Evolutionary conservation across 2,888 invertebrate species (phyloP).

Genomic region (Myopa testacea): DNA sequence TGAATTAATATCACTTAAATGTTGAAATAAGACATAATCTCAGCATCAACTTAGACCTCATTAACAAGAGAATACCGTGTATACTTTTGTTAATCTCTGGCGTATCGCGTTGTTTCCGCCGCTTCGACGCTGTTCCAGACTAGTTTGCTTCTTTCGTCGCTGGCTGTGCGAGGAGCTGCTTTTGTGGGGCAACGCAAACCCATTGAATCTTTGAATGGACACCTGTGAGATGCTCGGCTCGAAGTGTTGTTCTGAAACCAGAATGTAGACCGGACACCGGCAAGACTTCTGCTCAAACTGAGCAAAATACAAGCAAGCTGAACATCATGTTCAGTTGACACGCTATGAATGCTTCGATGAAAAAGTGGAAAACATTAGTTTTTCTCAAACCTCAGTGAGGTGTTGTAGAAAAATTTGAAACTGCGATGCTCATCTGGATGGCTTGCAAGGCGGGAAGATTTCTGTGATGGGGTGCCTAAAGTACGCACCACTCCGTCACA

Average conservation of each 20-base stretch:
- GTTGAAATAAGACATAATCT: background rate
- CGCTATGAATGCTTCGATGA: constrained; percentile 30
- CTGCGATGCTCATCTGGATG: background rate
- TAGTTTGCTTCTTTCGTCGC: too few species aligned
- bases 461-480: constrained; percentile 11
- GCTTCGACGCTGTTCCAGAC: background rate
- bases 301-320: background rate
- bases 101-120: background rate
- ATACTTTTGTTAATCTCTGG: constrained; percentile 6
- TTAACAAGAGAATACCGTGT: constrained; percentile 25
- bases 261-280: constrained; percentile 3
- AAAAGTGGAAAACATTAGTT: constrained; percentile 26
- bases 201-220: constrained; percentile 33
- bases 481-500: constrained; percentile 18
- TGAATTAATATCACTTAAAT: constrained; percentile 7
- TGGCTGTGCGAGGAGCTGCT: background rate
- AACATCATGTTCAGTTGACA: constrained; percentile 27
- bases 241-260: background rate
- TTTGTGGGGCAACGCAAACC: background rate
- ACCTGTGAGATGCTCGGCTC: constrained; percentile 27
- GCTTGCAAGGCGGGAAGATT: background rate
- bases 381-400: background rate
- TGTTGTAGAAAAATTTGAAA: background rate
- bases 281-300: background rate
- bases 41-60: constrained; percentile 10